Evolutionary conservation across 2,888 invertebrate genomes (phyloP).

Genomic region (Phortica okadai): DNA sequence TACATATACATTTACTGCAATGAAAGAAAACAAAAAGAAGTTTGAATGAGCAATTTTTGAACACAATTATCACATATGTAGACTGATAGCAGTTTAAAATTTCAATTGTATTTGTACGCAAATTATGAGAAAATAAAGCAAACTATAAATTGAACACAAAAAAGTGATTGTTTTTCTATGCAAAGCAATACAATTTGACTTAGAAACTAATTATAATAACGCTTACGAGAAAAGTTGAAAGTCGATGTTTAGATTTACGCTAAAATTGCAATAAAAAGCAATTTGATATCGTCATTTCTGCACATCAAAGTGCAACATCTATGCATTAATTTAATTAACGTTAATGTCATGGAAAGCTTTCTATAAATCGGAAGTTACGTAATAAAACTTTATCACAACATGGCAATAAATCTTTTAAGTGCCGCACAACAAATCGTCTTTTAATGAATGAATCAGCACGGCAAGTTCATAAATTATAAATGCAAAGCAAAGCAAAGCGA

Average conservation of each 20-base stretch:
- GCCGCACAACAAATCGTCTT: constrained; percentile 19
- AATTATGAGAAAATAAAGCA: constrained; percentile 29
- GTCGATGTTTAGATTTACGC: too few relatives aligned
- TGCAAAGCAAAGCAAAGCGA: neutral
- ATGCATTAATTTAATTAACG: neutral
- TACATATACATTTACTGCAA: neutral
- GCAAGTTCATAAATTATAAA: constrained; percentile 10
- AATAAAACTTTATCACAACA: constrained; percentile 62
- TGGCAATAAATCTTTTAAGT: constrained; percentile 56
- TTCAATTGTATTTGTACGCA: constrained; percentile 61
- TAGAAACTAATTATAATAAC: too few relatives aligned
- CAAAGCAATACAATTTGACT: too few relatives aligned
- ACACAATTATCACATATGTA: constrained; percentile 62
- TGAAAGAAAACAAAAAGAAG: neutral
- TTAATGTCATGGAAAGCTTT: neutral
- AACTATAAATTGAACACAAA: constrained; percentile 10
- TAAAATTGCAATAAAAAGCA: too few relatives aligned
- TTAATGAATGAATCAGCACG: constrained; percentile 28
- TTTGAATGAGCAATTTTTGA: constrained; percentile 19
- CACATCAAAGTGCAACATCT: too few relatives aligned
- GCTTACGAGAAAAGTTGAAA: too few relatives aligned
- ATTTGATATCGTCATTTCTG: too few relatives aligned
- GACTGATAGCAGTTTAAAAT: constrained; percentile 72
- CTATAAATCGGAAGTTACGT: constrained; percentile 27
- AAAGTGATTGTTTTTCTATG: neutral